These are phyloP conservation scores for Eleutherodactylus coqui DNA, from an alignment of 2,797 vertebrate genomes.

Conservation along the genomic window DNA sequence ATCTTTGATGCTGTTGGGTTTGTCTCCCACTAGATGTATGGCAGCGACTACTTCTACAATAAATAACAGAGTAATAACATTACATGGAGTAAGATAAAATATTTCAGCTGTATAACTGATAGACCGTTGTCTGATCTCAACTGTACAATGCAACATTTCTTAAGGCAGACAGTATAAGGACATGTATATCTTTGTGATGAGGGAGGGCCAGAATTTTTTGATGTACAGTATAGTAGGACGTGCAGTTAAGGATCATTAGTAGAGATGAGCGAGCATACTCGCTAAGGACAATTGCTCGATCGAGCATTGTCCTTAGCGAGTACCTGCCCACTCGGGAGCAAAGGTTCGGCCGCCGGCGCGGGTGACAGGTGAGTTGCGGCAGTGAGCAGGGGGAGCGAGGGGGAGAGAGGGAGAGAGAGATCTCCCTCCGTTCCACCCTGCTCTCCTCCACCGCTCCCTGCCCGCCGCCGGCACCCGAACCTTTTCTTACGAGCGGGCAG, in stretches of 20 bases:
- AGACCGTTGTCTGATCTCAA: background rate
- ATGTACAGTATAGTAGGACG: background rate
- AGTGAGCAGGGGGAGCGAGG: no score
- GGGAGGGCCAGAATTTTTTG: background rate
- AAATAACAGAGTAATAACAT: background rate
- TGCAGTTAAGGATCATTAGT: background rate
- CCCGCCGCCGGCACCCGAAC: no score
- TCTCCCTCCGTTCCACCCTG: no score
- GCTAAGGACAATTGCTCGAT: no score
- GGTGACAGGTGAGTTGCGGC: no score
- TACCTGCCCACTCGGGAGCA: no score
- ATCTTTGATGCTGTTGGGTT: conserved; percentile 34
- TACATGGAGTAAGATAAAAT: background rate
- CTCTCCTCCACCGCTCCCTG: no score
- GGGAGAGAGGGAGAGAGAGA: no score
- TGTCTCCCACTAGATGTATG: conserved; percentile 52
- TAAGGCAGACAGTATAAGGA: background rate
- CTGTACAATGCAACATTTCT: background rate
- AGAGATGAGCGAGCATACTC: no score
- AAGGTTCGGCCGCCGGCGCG: no score
- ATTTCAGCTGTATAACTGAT: background rate
- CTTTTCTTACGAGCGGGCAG: no score
- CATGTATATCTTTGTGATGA: background rate
- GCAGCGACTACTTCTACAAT: conserved; percentile 38
- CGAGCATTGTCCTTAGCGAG: no score